These are phyloP conservation scores for Melanotaenia parkinsoni DNA, from an alignment of 2,797 vertebrate genomes.

Conservation along the genomic window DNA sequence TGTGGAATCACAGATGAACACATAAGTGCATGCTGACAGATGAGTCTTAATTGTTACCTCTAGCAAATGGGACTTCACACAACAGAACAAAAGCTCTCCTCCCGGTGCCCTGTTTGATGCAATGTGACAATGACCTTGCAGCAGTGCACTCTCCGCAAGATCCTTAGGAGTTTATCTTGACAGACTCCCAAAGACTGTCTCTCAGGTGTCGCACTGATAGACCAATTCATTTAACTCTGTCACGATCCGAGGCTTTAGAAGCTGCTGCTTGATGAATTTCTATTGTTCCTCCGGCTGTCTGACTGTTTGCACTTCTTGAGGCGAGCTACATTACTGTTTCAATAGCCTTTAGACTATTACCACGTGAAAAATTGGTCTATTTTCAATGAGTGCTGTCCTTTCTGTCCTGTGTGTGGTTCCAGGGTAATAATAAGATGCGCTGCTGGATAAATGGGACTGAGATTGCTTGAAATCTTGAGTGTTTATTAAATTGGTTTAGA, in stretches of 20 bases:
- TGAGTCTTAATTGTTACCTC: constrained; percentile 84
- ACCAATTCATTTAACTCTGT: constrained; percentile 82
- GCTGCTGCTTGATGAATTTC: constrained; percentile 73
- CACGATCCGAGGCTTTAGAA: constrained; percentile 71
- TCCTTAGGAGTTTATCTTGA: constrained; percentile 78
- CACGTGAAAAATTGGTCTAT: constrained; percentile 17
- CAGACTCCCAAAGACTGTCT: constrained; percentile 75
- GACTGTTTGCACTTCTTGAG: constrained; percentile 68
- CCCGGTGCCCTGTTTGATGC: constrained; percentile 74
- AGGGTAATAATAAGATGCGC: constrained; percentile 23
- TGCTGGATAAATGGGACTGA: constrained; percentile 13
- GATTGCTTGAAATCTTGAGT: constrained; percentile 2
- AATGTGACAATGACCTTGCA: constrained; percentile 83
- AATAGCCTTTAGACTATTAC: constrained; percentile 64
- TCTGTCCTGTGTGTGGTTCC: constrained; percentile 27
- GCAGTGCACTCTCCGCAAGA: constrained; percentile 70
- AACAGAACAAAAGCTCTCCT: constrained; percentile 75
- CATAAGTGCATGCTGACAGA: constrained; percentile 78
- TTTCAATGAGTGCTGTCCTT: constrained; percentile 40
- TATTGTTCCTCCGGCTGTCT: constrained; percentile 65
- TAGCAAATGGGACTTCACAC: constrained; percentile 78
- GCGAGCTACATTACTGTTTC: constrained; percentile 62
- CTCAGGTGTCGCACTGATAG: constrained; percentile 79
- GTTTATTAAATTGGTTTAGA: background rate
- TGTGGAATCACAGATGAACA: constrained; percentile 66